These are phyloP conservation scores for Zygothrica quintamaculata DNA, from an alignment of 2,888 invertebrate species.

Conservation along the genomic window DNA sequence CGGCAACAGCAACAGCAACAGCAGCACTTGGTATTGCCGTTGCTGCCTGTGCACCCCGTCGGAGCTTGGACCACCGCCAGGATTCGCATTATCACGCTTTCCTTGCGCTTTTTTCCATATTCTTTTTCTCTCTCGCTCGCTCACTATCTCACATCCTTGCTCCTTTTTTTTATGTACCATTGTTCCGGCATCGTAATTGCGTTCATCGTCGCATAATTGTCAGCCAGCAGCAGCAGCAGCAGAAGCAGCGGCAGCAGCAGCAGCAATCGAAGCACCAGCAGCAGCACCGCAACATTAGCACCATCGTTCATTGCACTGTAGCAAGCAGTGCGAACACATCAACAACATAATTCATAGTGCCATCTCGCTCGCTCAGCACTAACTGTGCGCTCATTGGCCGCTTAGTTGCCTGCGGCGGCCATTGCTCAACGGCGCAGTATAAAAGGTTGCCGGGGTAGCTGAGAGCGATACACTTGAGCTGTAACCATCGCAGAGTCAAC, in stretches of 20 bases:
- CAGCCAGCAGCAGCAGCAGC: constrained; percentile 42
- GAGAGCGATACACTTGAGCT: constrained; percentile 79
- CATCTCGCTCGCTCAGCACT: constrained; percentile 39
- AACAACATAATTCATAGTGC: constrained; percentile 8
- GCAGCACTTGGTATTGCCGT: constrained; percentile 22
- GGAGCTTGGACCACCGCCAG: constrained; percentile 43
- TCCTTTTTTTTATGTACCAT: constrained; percentile 58
- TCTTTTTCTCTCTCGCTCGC: constrained; percentile 18
- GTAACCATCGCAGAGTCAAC: constrained; percentile 72
- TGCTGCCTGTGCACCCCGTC: constrained; percentile 10
- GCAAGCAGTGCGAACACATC: constrained; percentile 43
- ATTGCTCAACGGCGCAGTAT: constrained; percentile 73
- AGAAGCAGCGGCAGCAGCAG: constrained; percentile 17
- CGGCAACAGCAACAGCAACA: constrained; percentile 18
- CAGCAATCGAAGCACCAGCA: constrained; percentile 19
- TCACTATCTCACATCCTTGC: constrained; percentile 33
- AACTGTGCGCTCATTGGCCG: constrained; percentile 70
- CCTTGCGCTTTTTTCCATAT: constrained; percentile 43
- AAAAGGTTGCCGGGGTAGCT: constrained; percentile 75
- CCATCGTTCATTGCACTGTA: constrained; percentile 58
- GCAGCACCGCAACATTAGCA: constrained; percentile 63
- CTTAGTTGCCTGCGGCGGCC: constrained; percentile 61
- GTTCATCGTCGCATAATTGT: constrained; percentile 83
- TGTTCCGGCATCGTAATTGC: constrained; percentile 82
- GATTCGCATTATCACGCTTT: constrained; percentile 48